Percentiles rank a stretch among this genome's conserved stretches.
Evolutionary conservation across 2,888 invertebrate species (phyloP).

Genomic region (Heliconius ismenius): DNA sequence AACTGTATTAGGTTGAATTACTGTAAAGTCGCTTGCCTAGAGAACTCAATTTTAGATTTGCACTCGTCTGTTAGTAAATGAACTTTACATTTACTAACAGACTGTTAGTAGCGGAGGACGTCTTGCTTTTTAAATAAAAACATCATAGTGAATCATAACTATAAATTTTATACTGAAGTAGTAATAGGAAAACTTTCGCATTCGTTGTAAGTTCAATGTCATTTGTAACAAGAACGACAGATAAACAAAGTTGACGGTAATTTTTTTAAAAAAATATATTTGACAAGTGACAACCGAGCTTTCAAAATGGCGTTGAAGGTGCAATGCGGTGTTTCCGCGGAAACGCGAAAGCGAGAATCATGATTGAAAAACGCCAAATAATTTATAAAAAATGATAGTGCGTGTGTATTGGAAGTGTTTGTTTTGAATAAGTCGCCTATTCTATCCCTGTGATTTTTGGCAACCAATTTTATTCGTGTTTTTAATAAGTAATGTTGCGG

Average conservation of each 20-base stretch:
- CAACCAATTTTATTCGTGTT: conserved; percentile 54
- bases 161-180: not conserved
- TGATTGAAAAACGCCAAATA: conserved; percentile 67
- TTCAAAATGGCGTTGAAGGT: conserved; percentile 70
- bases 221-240: conserved; percentile 25
- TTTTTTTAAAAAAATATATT: conserved; percentile 36
- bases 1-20: conserved; percentile 36
- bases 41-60: conserved; percentile 31
- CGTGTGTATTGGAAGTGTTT: conserved; percentile 64
- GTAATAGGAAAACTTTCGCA: not conserved
- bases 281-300: conserved; percentile 43
- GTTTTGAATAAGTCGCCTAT: conserved; percentile 42
- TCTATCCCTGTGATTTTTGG: conserved; percentile 43
- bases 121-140: conserved; percentile 10
- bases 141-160: not conserved
- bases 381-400: conserved; percentile 67
- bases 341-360: conserved; percentile 71
- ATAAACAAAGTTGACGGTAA: conserved; percentile 29
- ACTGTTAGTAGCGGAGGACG: conserved; percentile 38
- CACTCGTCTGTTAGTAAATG: conserved; percentile 23
- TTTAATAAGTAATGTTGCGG: conserved; percentile 75
- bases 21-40: conserved; percentile 36
- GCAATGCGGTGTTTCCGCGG: conserved; percentile 81
- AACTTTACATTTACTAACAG: conserved; percentile 36
- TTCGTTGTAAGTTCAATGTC: conserved; percentile 25